Base-by-base conservation (phyloP, 2,888 invertebrate genomes). In the Tinea pellionella region DNA sequence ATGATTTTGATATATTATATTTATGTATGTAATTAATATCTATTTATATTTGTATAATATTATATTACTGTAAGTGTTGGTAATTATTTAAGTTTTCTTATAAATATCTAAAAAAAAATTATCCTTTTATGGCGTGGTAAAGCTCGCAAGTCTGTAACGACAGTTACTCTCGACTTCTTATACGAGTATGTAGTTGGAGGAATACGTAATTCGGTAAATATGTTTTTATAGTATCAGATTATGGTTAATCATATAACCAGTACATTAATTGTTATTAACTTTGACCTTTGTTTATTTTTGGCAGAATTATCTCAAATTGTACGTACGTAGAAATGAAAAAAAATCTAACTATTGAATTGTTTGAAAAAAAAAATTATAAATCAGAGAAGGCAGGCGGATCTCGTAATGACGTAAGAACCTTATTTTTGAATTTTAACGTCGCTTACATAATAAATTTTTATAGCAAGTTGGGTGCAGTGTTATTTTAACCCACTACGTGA, bases 401-500 rank as follows among this genome's bases (percentile, higher is more conserved):
- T 53, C 16, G 24, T 12, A 24, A 53, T 24, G 53, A 53, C n/a
- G 24, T 53, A 53, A 53, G 7, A 53, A n/a, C 53, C 53, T 53
- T 53, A 53, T 53, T 53, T n/a, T 24, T 53, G 53, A 53, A 24
- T 53, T 53, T 53, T 53, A 53, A 47, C 47, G 47, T 47, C 2
- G 13, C 47, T 47, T 47, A 16, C 47, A 47, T 47, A 47, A 47
- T 47, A 9, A 6, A 15, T 47, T 47, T 47, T 47, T 15, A 15
- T n/a, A n/a, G 2, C n/a, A 47, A 47, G 47, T 47, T 47, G 47
- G 15, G 47, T 47, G 47, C 47, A 47, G 47, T 47, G 15, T 47
- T 47, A 16, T 47, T 15, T 47, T 47, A 47, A 47, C 47, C 47
- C 15, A 15, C 47, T 37, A 37, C 37, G 37, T 37, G 37, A 37